Conservation (phyloP, 2,888 invertebrate genomes). For the Diogma glabrata region DNA sequence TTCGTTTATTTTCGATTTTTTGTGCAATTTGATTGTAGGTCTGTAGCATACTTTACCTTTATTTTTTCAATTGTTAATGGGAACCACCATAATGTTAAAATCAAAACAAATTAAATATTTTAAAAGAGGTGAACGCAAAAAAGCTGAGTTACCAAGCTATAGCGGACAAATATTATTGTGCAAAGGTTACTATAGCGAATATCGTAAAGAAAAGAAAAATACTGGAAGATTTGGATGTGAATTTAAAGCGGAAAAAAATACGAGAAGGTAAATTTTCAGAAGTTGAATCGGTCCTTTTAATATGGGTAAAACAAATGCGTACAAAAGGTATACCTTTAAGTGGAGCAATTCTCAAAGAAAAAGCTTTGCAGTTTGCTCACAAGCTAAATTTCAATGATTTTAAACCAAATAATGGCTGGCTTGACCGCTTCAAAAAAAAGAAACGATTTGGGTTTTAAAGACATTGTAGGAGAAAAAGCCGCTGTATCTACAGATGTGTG, state of each 20-base stretch:
- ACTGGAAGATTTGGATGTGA: too few relatives aligned
- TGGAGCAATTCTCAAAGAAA: neutral
- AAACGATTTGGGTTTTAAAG: conserved; percentile 2
- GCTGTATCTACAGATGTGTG: neutral
- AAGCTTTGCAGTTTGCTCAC: neutral
- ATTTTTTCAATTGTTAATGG: too few relatives aligned
- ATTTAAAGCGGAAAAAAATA: conserved; percentile 1
- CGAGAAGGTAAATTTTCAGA: neutral
- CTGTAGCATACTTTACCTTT: too few relatives aligned
- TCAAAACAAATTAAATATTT: too few relatives aligned
- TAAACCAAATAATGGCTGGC: neutral
- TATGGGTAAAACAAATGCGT: neutral
- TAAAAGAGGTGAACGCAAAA: too few relatives aligned
- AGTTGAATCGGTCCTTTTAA: neutral
- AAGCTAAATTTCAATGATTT: neutral
- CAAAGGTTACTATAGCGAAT: too few relatives aligned
- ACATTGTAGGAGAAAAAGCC: neutral
- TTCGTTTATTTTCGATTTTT: too few relatives aligned
- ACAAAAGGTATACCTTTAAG: neutral
- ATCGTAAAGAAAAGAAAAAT: too few relatives aligned
- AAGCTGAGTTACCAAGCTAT: too few relatives aligned
- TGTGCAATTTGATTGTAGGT: too few relatives aligned
- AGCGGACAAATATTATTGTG: too few relatives aligned
- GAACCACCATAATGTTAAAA: too few relatives aligned
- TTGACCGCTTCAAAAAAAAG: neutral